Evolutionary conservation across 2,797 vertebrate genomes (phyloP).

Genomic region (Enteromius viviparus): DNA sequence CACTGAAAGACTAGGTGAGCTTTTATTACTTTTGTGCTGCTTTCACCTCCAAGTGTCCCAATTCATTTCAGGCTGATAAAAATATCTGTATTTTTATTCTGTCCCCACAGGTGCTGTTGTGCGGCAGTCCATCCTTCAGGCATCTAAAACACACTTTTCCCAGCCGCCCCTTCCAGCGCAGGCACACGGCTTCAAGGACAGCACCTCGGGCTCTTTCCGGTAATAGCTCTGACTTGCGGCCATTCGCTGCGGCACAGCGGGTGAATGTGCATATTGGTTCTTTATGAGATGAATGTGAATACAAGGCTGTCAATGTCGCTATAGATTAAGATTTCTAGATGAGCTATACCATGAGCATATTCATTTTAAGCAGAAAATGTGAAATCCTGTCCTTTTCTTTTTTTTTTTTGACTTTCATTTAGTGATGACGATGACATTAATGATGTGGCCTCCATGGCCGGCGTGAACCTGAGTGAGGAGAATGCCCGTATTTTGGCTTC

Average conservation of each 20-base stretch:
- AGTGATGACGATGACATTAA: constrained; percentile 89
- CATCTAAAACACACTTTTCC: constrained; percentile 57
- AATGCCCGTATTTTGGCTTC: constrained; percentile 77
- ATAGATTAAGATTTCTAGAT: constrained; percentile 21
- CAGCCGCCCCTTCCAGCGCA: constrained; percentile 44
- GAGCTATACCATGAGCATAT: neutral
- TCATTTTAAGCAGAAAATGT: neutral
- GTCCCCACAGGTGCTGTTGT: constrained; percentile 53
- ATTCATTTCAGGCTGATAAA: constrained; percentile 41
- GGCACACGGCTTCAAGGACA: constrained; percentile 63
- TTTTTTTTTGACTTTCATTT: constrained; percentile 27
- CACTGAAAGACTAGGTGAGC: neutral
- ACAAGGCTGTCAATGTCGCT: neutral
- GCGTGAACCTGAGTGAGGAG: constrained; percentile 84
- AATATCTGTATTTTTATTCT: constrained; percentile 37
- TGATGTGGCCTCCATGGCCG: constrained; percentile 89
- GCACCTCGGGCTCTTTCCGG: constrained; percentile 71
- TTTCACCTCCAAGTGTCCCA: constrained; percentile 39
- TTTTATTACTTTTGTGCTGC: constrained; percentile 26
- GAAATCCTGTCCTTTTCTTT: neutral
- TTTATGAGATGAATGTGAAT: constrained; percentile 22
- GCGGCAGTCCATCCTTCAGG: constrained; percentile 58
- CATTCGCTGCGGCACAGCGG: constrained; percentile 27
- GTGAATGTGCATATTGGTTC: constrained; percentile 29
- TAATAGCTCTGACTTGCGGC: constrained; percentile 59